Evolutionary conservation across 2,888 invertebrate genomes (phyloP).

Genomic region (Limnephilus rhombicus): DNA sequence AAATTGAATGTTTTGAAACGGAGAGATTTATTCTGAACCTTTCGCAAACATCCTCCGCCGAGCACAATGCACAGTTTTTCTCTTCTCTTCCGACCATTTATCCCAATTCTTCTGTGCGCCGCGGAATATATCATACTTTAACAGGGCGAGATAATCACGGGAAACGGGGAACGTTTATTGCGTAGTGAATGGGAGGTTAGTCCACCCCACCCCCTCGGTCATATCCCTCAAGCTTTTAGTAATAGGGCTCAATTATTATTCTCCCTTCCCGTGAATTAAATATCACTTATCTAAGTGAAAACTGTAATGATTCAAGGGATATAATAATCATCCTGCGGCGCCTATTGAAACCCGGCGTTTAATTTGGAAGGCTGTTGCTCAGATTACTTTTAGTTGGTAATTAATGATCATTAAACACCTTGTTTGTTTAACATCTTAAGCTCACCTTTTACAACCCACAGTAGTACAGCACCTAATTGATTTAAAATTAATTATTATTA

Average conservation of each 20-base stretch:
- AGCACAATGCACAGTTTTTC: slow-evolving; percentile 51
- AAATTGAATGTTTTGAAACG: slow-evolving; percentile 30
- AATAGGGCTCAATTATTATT: slow-evolving; percentile 18
- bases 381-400: not conserved
- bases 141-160: slow-evolving; percentile 38
- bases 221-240: slow-evolving; percentile 4
- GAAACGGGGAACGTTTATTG: slow-evolving; percentile 18
- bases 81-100: slow-evolving; percentile 32
- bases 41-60: slow-evolving; percentile 21
- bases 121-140: slow-evolving; percentile 51
- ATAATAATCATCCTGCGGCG: not conserved
- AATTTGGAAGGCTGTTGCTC: not conserved
- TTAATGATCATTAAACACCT: not conserved
- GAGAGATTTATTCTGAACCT: slow-evolving; percentile 26
- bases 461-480: not conserved
- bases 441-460: not conserved
- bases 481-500: not conserved
- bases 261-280: slow-evolving; percentile 26
- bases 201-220: not conserved
- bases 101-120: not conserved
- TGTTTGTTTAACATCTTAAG: not conserved
- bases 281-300: slow-evolving; percentile 31
- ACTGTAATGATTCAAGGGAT: slow-evolving; percentile 11
- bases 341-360: not conserved
- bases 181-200: slow-evolving; percentile 9